Base-by-base conservation (phyloP, 1,140 invertebrate genomes). In the Diabrotica virgifera region DNA sequence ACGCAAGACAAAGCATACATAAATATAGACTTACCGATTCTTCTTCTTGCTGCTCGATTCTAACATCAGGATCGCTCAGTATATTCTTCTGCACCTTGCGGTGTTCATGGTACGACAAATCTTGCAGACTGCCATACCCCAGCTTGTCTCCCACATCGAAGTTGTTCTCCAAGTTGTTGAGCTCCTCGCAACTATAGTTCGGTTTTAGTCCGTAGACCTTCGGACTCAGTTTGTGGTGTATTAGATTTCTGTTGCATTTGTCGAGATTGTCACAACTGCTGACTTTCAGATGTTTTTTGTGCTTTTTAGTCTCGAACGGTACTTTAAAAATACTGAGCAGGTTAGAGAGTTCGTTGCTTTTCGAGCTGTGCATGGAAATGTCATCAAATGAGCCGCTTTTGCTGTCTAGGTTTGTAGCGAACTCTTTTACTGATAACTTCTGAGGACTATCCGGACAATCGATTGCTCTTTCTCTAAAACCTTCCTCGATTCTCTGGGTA, bases 131-230 rank as follows among this genome's bases (percentile, higher is more conserved):
- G 5, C 76, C 76, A 63, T 72, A 76, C 12, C 70, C 70, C 60
- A 66, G 74, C 53, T 75, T 76, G 37, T 78, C 75, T 13, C 63
- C 67, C 62, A 57, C 61, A 5, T 75, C 71, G 10, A 68, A 69
- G 65, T 73, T 75, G 69, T 87, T 82, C 67, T 87, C 85, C 9
- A 68, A 69, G 65, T 73, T 75, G 60, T 72, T 85, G 8, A 87
- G 67, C 69, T 87, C 82, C 68, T 87, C 85, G 62, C 85, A 80
- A 73, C 86, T 87, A 54, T 84, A 82, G 52, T 80, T 77, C 0
- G 74, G 80, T 69, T 79, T 83, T 5, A 79, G 64, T 35, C 78
- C 77, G 64, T 83, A 86, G 6, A 85, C 84, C 77, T 87, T 86
- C 0, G 85, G 85, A 71, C 84, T 86, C 24, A 85, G 73, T 74